These are phyloP conservation scores for Isoperla grammatica DNA, from an alignment of 2,888 invertebrate genomes.

Conservation along the genomic window DNA sequence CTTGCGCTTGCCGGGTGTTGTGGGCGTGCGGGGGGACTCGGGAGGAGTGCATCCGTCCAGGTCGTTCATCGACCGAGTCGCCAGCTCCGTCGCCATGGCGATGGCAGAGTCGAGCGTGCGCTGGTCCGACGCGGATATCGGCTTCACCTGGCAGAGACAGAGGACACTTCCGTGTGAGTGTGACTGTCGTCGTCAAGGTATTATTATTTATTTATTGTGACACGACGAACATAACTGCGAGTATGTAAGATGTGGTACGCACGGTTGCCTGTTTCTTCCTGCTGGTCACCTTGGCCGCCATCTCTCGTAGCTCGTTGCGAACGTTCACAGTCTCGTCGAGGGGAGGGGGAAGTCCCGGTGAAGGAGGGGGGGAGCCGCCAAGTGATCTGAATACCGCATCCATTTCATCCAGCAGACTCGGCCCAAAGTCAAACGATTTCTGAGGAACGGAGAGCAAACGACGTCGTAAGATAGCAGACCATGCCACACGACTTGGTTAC, in stretches of 20 bases:
- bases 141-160: constrained; percentile 59
- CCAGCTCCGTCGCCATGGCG: constrained; percentile 87
- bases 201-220: too few relatives aligned
- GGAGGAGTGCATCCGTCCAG: constrained; percentile 36
- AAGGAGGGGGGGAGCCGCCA: constrained; percentile 39
- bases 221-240: too few relatives aligned
- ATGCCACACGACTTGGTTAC: neutral
- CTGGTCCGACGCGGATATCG: constrained; percentile 89
- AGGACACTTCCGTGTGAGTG: too few relatives aligned
- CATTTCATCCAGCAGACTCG: constrained; percentile 85
- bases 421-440: constrained; percentile 67
- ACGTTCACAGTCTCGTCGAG: constrained; percentile 56
- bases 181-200: too few relatives aligned
- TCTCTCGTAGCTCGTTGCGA: constrained; percentile 63
- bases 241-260: too few relatives aligned
- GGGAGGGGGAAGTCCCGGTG: constrained; percentile 37
- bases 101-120: constrained; percentile 89
- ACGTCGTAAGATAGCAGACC: neutral
- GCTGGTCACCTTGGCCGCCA: constrained; percentile 45
- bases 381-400: constrained; percentile 74
- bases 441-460: too few relatives aligned
- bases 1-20: constrained; percentile 58
- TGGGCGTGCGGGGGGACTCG: constrained; percentile 25
- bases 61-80: constrained; percentile 56
- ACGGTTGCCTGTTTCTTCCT: constrained; percentile 52